Conservation (phyloP, 2,888 invertebrate species). For the Portevinia maculata region DNA sequence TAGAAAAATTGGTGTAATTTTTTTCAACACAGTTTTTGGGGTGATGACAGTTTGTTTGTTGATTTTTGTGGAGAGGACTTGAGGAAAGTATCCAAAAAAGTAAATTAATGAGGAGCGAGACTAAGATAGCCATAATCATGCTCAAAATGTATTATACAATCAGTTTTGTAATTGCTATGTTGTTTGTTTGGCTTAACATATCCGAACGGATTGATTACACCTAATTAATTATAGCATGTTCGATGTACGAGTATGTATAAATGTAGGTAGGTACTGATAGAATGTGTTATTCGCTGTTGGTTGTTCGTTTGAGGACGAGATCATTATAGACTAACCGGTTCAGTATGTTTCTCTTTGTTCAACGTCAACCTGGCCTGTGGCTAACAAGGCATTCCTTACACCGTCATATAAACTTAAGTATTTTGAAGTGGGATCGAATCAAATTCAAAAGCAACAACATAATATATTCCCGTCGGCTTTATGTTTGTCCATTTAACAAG, state of each 20-base stretch:
- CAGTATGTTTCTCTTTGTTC: constrained; percentile 28
- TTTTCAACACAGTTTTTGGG: constrained; percentile 60
- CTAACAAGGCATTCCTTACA: constrained; percentile 57
- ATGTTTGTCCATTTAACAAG: constrained; percentile 70
- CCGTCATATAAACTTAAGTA: constrained; percentile 8
- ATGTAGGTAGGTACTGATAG: not conserved
- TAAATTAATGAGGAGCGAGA: constrained; percentile 67
- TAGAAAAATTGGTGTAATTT: constrained; percentile 50
- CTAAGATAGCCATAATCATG: constrained; percentile 35
- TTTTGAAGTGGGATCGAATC: constrained; percentile 19
- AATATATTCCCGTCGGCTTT: constrained; percentile 60
- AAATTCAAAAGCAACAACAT: constrained; percentile 41
- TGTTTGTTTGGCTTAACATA: constrained; percentile 64
- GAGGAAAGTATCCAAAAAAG: constrained; percentile 37
- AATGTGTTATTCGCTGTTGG: too few species aligned
- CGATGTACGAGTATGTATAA: too few species aligned
- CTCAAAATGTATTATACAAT: constrained; percentile 56
- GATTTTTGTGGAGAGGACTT: constrained; percentile 62
- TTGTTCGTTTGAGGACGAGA: constrained; percentile 1
- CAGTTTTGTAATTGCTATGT: constrained; percentile 48
- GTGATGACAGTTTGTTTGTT: constrained; percentile 74
- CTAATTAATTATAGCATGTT: constrained; percentile 39
- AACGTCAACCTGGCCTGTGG: constrained; percentile 26
- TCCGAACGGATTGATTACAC: constrained; percentile 53
- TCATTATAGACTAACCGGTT: constrained; percentile 35